Percentiles rank a stretch among this genome's conserved stretches.
phyloP scores from a whole-genome alignment of 2,888 invertebrate species.

The Drosophila formosana region DNA sequence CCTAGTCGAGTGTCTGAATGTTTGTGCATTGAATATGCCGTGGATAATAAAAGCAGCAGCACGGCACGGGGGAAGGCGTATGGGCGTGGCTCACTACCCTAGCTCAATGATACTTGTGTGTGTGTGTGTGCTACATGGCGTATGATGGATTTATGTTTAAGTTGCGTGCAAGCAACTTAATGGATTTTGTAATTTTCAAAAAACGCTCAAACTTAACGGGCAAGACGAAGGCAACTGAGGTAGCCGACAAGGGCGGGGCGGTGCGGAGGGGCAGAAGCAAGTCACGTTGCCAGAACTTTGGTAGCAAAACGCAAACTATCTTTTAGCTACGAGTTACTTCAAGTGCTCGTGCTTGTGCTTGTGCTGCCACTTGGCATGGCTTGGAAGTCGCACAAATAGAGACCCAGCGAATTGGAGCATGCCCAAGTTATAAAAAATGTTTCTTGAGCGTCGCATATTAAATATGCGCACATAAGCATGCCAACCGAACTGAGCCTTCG shows the following conservation, averaged over 20 bases:
- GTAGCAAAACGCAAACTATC: constrained; percentile 54
- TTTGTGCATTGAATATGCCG: constrained; percentile 79
- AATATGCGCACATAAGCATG: constrained; percentile 77
- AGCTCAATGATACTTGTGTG: constrained; percentile 19
- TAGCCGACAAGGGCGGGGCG: neutral
- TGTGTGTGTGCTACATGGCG: constrained; percentile 71
- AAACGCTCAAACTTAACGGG: constrained; percentile 64
- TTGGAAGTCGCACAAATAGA: constrained; percentile 34
- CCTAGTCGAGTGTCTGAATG: constrained; percentile 80
- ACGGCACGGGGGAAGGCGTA: constrained; percentile 34
- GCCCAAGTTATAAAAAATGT: constrained; percentile 74
- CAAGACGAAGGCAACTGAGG: constrained; percentile 20
- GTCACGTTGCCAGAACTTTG: constrained; percentile 51
- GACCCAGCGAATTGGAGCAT: constrained; percentile 72
- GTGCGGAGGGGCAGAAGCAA: constrained; percentile 18
- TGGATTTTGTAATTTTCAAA: constrained; percentile 81
- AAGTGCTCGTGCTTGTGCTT: constrained; percentile 9
- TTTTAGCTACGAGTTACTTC: constrained; percentile 46
- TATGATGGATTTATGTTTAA: constrained; percentile 83
- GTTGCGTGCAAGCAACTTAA: constrained; percentile 82
- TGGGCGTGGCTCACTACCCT: constrained; percentile 58
- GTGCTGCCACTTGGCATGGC: constrained; percentile 43
- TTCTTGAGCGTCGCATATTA: constrained; percentile 71
- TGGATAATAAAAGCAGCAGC: constrained; percentile 73
- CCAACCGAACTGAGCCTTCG: constrained; percentile 28